Evolutionary conservation across 1,140 invertebrate species (phyloP), one percentile per base, ranked within the genome.

Genomic region (Brachionus angularis): DNA sequence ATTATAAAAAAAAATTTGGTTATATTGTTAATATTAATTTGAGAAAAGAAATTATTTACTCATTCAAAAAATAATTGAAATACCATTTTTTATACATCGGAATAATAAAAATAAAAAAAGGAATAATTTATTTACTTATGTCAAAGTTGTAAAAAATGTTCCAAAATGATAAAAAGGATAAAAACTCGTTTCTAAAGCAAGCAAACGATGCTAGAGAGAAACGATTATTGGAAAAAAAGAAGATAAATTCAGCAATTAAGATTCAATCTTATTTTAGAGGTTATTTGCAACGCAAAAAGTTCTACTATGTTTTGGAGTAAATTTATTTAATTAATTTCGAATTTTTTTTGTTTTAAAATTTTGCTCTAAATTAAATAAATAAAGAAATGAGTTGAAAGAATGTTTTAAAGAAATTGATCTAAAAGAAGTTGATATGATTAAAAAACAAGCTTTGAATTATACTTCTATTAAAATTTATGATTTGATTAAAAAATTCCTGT

Each of bases 101-200:
- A n/a, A n/a, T n/a, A n/a, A n/a, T n/a, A n/a, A n/a, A n/a, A n/a
- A n/a, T n/a, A n/a, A n/a, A n/a, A n/a, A n/a, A n/a, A n/a, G n/a
- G n/a, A n/a, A n/a, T n/a, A n/a, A n/a, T n/a, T n/a, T n/a, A n/a
- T n/a, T n/a, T n/a, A n/a, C n/a, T n/a, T n/a, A n/a, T n/a, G n/a
- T n/a, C n/a, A n/a, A n/a, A n/a, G n/a, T n/a, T n/a, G n/a, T n/a
- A n/a, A n/a, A n/a, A n/a, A n/a, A n/a, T n/a, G n/a, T n/a, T n/a
- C n/a, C n/a, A n/a, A n/a, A n/a, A n/a, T n/a, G n/a, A n/a, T n/a
- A n/a, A n/a, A n/a, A n/a, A n/a, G n/a, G n/a, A n/a, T n/a, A n/a
- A n/a, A n/a, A n/a, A n/a, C n/a, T n/a, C n/a, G n/a, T 67, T 67
- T 67, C 25, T 67, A 4, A 67, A 31, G 18, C 62, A 67, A 25